Base-by-base conservation (phyloP, 2,888 invertebrate genomes). In the Melieria omissa region DNA sequence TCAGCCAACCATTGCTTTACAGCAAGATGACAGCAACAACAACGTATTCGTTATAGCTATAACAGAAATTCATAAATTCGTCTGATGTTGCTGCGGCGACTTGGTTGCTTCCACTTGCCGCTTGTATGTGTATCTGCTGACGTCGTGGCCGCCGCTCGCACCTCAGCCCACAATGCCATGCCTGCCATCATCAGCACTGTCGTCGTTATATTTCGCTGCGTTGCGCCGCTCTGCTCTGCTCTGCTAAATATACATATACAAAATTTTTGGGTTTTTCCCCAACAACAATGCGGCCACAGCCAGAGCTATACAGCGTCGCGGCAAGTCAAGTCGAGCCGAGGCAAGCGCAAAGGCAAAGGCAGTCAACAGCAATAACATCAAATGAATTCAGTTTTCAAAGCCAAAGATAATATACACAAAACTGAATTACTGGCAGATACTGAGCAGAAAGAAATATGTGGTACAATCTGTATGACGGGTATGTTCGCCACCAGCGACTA, bases 241-340 rank as follows among this genome's bases (percentile, higher is more conserved):
- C 67, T 67, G 67, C 73, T 77, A 77, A 76, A 78, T 76, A 76
- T 75, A 78, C 29, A 29, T 29, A 29, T 29, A 75, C 29, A 77
- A 73, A 66, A 75, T 75, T 77, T 77, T 78, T 77, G 75, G 78
- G 77, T 77, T 78, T 78, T 78, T 75, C 76, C 76, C 74, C 73
- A 76, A 75, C 67, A 72, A 54, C 62, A 66, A 55, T 12, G 49
- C 52, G 16, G 52, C 41, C 57, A n/a, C 14, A 12, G 52, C 61
- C 12, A 44, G 16, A 49, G 49, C 68, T 72, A 49, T 60, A 70
- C 72, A 29, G 29, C 29, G 29, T 29, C 70, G 65, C 54, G 49
- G 54, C 62, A 42, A 42, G 46, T 49, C n/a, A n/a, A 14, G 46
- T 49, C n/a, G 54, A 14, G 46, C 10, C n/a, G 47, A 57, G 58